phyloP scores from a whole-genome alignment of 2,797 vertebrate genomes.

The Hafferia zeledoni region DNA sequence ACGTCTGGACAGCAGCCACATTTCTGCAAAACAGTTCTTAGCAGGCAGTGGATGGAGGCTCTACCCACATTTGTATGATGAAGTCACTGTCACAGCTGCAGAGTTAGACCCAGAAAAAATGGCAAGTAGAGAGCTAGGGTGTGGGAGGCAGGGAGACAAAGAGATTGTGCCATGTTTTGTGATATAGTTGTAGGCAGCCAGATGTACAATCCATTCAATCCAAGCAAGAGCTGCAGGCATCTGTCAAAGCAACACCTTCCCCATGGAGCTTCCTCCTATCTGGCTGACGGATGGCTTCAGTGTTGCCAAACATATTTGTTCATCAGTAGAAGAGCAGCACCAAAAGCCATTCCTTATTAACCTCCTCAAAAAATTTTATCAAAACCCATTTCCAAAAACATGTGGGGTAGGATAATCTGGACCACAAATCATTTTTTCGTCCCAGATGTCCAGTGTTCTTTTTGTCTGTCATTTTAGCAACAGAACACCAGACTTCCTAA shows the following conservation, averaged over 20 bases:
- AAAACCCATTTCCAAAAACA: background rate
- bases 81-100: constrained; percentile 11
- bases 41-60: background rate
- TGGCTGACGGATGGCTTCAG: background rate
- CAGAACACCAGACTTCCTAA: background rate
- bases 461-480: background rate
- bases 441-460: background rate
- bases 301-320: background rate
- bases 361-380: background rate
- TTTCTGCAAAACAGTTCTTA: constrained; percentile 19
- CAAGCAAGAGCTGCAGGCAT: constrained; percentile 33
- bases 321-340: background rate
- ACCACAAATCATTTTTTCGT: background rate
- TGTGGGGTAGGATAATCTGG: background rate
- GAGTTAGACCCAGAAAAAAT: background rate
- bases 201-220: constrained; percentile 28
- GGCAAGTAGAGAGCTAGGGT: background rate
- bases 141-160: constrained; percentile 29
- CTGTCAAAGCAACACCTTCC: constrained; percentile 39
- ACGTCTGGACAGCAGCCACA: constrained; percentile 35
- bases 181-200: constrained; percentile 40
- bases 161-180: background rate
- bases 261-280: constrained; percentile 29
- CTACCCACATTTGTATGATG: background rate
- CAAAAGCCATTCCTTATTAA: background rate